These are phyloP conservation scores for Catharus fuscescens DNA, from an alignment of 2,113 vertebrate genomes.

Conservation along the genomic window DNA sequence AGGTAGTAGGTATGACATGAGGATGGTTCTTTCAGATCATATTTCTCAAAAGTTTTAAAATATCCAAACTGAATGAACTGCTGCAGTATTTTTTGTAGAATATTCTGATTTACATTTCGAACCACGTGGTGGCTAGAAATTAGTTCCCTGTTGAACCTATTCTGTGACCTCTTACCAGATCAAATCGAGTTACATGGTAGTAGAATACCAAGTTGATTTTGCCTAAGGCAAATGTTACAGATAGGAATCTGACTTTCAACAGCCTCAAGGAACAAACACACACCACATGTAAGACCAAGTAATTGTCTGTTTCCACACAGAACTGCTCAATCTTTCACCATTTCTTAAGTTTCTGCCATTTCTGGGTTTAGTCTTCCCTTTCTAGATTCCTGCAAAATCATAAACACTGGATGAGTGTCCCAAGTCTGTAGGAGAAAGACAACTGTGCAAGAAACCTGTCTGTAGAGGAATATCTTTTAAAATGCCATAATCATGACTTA, in stretches of 20 bases:
- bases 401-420: not conserved
- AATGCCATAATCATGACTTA: slow-evolving; percentile 63
- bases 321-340: not conserved
- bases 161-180: not conserved
- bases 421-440: not conserved
- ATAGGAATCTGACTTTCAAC: not conserved
- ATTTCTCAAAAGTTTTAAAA: not conserved
- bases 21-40: not conserved
- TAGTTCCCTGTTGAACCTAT: not conserved
- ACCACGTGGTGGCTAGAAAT: not conserved
- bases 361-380: not conserved
- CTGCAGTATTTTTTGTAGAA: not conserved
- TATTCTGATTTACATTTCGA: not conserved
- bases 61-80: not conserved
- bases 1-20: not conserved
- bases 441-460: not conserved
- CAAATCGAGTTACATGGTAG: not conserved
- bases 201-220: not conserved
- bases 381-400: not conserved
- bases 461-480: not conserved
- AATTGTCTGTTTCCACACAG: not conserved
- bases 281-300: not conserved
- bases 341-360: not conserved
- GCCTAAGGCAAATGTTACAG: not conserved
- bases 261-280: not conserved